Evolutionary conservation across 2,113 vertebrate species (phyloP).

Genomic region (Callospermophilus lateralis): DNA sequence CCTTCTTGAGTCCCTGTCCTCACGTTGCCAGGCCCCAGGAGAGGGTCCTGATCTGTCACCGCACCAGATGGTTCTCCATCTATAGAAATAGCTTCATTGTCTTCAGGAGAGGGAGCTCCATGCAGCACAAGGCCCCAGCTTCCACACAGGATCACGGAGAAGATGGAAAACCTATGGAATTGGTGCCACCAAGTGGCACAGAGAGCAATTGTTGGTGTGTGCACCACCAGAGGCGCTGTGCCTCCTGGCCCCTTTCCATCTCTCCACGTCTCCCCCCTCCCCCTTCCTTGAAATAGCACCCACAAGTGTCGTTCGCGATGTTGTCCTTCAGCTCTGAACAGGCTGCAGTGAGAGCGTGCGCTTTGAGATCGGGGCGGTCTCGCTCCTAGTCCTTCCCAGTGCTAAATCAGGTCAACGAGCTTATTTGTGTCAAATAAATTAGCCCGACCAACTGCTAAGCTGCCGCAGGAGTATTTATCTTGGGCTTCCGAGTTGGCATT

Average conservation of each 20-base stretch:
- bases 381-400: background rate
- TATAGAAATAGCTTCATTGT: constrained; percentile 6
- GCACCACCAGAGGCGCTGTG: background rate
- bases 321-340: background rate
- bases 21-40: background rate
- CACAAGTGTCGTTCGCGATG: fast-evolving
- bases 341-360: background rate
- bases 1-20: background rate
- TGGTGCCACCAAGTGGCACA: constrained; percentile 79
- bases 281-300: background rate
- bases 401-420: constrained; percentile 78
- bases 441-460: constrained; percentile 50
- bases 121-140: background rate
- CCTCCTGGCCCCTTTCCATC: background rate
- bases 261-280: background rate
- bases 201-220: constrained; percentile 9
- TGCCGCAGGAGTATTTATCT: constrained; percentile 34
- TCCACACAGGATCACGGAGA: background rate
- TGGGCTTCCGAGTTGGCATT: background rate
- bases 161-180: constrained; percentile 53
- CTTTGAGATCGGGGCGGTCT: background rate
- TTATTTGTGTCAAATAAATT: constrained; percentile 76
- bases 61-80: background rate
- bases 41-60: too few relatives aligned
- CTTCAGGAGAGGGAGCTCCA: background rate